Conservation (phyloP, 2,888 invertebrate species). For the Formica aserva region DNA sequence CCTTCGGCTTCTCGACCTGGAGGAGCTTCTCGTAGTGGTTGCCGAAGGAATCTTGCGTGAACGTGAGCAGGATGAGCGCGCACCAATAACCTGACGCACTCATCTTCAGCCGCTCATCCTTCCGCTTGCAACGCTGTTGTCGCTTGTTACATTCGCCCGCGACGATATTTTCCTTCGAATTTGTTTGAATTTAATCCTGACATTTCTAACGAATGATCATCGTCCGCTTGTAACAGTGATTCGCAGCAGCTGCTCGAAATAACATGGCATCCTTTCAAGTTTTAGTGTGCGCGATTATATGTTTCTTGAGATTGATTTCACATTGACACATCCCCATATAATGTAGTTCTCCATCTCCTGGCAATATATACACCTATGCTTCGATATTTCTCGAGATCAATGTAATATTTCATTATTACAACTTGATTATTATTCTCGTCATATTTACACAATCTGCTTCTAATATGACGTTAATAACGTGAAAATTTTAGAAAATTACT, state of each 20-base stretch:
- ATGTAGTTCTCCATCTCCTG: not conserved
- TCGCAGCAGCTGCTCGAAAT: slow-evolving; percentile 2
- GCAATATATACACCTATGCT: not conserved
- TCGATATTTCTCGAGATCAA: not conserved
- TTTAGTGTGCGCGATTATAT: slow-evolving; percentile 19
- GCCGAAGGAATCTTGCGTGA: slow-evolving; percentile 55
- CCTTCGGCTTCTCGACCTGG: slow-evolving; percentile 76
- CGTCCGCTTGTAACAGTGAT: not conserved
- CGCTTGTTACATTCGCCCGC: slow-evolving; percentile 19
- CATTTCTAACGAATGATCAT: slow-evolving; percentile 9
- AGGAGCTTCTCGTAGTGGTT: slow-evolving; percentile 59
- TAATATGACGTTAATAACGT: not conserved
- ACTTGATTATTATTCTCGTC: not conserved
- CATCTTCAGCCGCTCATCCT: slow-evolving; percentile 66
- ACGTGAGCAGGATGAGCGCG: slow-evolving; percentile 62
- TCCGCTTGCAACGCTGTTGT: slow-evolving; percentile 14
- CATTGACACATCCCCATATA: not conserved
- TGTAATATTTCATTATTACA: slow-evolving; percentile 7
- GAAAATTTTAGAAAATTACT: not conserved
- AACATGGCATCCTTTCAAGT: not conserved
- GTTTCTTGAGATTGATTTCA: slow-evolving; percentile 12
- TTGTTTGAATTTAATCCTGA: slow-evolving; percentile 29
- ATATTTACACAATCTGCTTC: not conserved
- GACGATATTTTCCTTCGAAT: not conserved
- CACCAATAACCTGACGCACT: slow-evolving; percentile 63